These are phyloP conservation scores for Diplodus puntazzo DNA, from an alignment of 2,797 vertebrate genomes.

Conservation along the genomic window DNA sequence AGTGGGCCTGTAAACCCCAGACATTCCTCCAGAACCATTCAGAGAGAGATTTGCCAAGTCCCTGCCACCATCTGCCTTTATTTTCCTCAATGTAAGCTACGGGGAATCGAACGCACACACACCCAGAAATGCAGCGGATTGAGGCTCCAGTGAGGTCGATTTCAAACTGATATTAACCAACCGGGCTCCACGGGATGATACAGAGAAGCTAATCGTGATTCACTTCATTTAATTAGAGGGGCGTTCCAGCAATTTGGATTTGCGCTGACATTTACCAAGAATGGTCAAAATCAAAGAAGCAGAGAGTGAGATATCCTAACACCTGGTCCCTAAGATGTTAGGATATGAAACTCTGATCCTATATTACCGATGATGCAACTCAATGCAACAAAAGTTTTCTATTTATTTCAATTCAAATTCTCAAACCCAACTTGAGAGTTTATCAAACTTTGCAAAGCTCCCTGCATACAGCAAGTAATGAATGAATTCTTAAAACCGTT, in stretches of 20 bases:
- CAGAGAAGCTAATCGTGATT: conserved; percentile 1
- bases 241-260: not conserved
- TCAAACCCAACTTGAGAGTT: not conserved
- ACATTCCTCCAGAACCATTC: conserved; percentile 67
- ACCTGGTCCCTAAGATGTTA: not conserved
- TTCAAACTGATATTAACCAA: conserved; percentile 22
- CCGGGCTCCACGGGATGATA: conserved; percentile 6
- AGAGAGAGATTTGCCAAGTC: conserved; percentile 51
- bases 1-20: conserved; percentile 54
- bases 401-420: not conserved
- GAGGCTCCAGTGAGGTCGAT: conserved; percentile 19
- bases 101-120: conserved; percentile 28
- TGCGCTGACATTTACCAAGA: not conserved
- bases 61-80: conserved; percentile 46
- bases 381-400: not conserved
- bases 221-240: not conserved
- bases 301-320: not conserved
- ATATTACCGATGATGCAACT: not conserved
- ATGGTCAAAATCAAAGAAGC: not conserved
- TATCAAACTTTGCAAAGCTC: not conserved
- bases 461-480: not conserved
- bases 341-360: not conserved
- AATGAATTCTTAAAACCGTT: too few relatives aligned
- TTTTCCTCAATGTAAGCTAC: conserved; percentile 40
- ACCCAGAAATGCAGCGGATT: conserved; percentile 21